Evolutionary conservation across 1,140 invertebrate species (phyloP), one percentile per base, ranked within the genome.

Genomic region (Geopemphigus sp.): DNA sequence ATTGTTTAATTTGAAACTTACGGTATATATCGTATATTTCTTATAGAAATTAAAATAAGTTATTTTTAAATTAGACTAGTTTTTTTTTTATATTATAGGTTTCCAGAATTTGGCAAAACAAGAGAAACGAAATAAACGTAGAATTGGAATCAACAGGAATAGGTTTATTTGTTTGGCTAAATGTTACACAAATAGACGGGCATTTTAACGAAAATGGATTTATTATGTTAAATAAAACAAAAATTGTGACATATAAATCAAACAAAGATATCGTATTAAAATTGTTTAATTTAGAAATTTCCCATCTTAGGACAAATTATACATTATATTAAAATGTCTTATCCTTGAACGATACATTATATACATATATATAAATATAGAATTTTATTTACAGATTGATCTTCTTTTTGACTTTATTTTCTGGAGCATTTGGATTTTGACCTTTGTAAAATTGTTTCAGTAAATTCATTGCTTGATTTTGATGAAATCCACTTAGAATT

Each of bases 371-470:
- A 57, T 45, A 8, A 78, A 78, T 63, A 50, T 63, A 78, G 15
- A 50, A 26, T 15, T 32, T 14, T 39, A 56, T 50, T 78, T 47
- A 78, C 19, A 8, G n/a, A 61, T 57, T 81, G 59, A 84, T 86
- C 83, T 88, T 88, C 81, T 87, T 89, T 85, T 91, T 91, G 1
- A 88, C 86, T 87, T 95, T 95, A 61, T 88, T 85, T 56, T 89
- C 86, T 12, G 96, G 96, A 56, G 94, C 95, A 88, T 95, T 94
- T 15, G 95, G 94, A 89, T 99, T 99, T 83, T 92, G 91, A 68
- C 94, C 94, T 86, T 95, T 93, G 85, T 99, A 99, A 88, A 99
- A 99, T 66, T 91, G 87, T 87, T 98, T 98, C 8, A 99, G 87
- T 78, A 98, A 87, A 61, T 88, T 83, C 89, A 99, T 92, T 39